Evolutionary conservation across 2,113 vertebrate genomes (phyloP), one percentile per base, ranked within the genome.

Genomic region (Sigmodon hispidus): DNA sequence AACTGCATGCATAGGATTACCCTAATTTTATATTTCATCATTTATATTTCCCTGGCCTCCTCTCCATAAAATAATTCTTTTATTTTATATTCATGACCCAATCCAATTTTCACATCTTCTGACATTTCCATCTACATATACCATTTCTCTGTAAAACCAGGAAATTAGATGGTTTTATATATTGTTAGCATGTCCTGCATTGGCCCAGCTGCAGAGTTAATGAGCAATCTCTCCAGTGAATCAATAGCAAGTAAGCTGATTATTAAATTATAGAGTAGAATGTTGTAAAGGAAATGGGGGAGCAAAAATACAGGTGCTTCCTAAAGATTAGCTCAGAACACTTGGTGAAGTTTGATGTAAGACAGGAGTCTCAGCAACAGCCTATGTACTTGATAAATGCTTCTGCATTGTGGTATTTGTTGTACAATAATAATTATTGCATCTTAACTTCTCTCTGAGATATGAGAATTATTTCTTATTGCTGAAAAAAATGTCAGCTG

Each of bases 131-230:
- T 87, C 50, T 94, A 69, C 24, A 50, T 94, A 69, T 21, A 50
- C 61, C 40, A 55, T 6, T 91, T 70, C 84, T 96, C 73, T 80
- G n/a, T 86, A 75, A 6, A 67, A 45, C 40, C 89, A 57, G 34
- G 6, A 94, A 96, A 96, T 85, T 96, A 94, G 57, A 52, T 34
- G 59, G 80, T 36, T 48, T 89, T 89, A 13, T 48, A 65, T 90
- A 67, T 89, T 91, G 48, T 91, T 94, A 89, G 43, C 29, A 83
- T 85, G 61, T 52, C 69, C 89, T 84, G n/a, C 7, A 57, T 45
- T 91, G 67, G 50, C 55, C 57, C 84, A 94, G 88, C 91, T 95
- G 91, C 79, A 96, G 87, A 73, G 24, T 65, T 95, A 97, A 95
- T 91, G 34, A 93, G 57, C 73, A 84, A 79, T 93, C 34, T 89